Evolutionary conservation across 2,113 vertebrate species (phyloP), one percentile per base, ranked within the genome.

Genomic region (Oostethus manadensis): DNA sequence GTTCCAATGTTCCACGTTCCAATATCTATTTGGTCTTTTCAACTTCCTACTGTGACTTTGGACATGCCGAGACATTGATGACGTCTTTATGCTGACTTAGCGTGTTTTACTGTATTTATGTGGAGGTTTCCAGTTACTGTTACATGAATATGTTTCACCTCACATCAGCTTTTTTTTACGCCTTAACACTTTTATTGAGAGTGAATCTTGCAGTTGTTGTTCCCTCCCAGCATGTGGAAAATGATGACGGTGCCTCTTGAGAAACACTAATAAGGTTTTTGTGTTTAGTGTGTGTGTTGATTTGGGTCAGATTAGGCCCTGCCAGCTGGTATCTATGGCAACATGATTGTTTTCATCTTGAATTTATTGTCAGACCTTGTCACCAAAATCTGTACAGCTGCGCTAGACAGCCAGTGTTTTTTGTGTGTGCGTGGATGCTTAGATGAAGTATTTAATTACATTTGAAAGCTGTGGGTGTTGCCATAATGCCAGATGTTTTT

Each of bases 41-140:
- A 64, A 42, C 51, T 59, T 71, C 23, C 15, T 69, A 40, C 35
- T 62, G 17, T 58, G 20, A 63, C 26, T 43, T 17, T 57, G 35
- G 50, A 45, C 35, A 56, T 45, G 23, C 21, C 33, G 44, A 29
- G 38, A 38, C 62, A 22, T 69, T 47, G n/a, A 9, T 44, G 29
- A 33, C 5, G 29, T 33, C 29, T 5, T 33, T 33, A 6, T 33
- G 29, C 29, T 33, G 29, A 33, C 29, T 4, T 33, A 4, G 29
- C 29, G 29, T 33, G 29, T 33, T 58, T 77, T 63, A 75, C 62
- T 77, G 55, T 85, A 83, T 86, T 86, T 84, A 86, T 87, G 85
- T 71, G 65, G 71, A 60, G 70, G 33, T 79, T 81, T 68, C 48
- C 22, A 26, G 4, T 57, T 57, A 35, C 63, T 57, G 58, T 53